A percentile compares a stretch with the other conserved stretches of the same genome.
phyloP scores from a whole-genome alignment of 2,888 invertebrate species.

The Rhagonycha fulva region DNA sequence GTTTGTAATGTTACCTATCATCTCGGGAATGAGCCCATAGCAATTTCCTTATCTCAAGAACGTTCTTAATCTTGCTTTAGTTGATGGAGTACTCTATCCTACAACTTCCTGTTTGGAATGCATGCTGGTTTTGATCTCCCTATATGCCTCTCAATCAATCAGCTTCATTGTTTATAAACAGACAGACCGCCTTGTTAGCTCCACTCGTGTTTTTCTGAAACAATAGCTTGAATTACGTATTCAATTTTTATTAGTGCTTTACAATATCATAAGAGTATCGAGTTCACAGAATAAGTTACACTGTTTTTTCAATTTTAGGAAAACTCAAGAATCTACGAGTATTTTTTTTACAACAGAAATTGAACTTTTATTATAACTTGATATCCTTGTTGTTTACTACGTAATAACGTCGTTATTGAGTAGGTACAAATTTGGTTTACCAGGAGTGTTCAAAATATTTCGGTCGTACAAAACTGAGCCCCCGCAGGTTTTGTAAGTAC shows the following conservation, averaged over 20 bases:
- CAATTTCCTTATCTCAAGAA: background rate
- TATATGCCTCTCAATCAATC: background rate
- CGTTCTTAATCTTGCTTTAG: background rate
- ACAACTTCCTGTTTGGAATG: background rate
- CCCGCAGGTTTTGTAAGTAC: background rate
- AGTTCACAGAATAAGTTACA: background rate
- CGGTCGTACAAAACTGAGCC: background rate
- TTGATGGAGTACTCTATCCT: background rate
- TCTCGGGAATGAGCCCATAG: background rate
- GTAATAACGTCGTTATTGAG: background rate
- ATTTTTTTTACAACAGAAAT: background rate
- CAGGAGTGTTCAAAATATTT: background rate
- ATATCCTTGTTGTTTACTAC: background rate
- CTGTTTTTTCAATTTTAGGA: background rate
- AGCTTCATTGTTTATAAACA: background rate
- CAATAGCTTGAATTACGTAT: background rate
- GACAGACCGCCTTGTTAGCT: background rate
- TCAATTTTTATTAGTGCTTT: background rate
- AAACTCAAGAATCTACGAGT: background rate
- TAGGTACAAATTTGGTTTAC: background rate
- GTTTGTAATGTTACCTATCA: background rate
- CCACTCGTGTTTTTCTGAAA: background rate
- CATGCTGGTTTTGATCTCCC: background rate
- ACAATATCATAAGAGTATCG: background rate
- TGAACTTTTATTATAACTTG: background rate